Base-by-base conservation (phyloP, 1,140 invertebrate genomes). In the Glossosoma conforme region DNA sequence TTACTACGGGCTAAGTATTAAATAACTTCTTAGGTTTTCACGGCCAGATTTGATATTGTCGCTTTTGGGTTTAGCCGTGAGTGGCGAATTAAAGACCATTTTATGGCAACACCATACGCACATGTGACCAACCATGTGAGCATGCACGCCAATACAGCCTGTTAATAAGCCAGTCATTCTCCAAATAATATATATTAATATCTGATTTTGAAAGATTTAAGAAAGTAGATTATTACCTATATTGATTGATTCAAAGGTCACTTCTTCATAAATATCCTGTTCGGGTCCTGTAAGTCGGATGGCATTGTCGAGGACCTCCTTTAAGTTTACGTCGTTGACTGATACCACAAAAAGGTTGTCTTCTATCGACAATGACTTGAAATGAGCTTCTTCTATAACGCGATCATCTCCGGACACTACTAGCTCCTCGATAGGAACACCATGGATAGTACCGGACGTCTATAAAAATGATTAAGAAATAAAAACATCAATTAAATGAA, bases 311-410 rank as follows among this genome's bases (percentile, higher is more conserved):
- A 61, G 15, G 28, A 67, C 65, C 19, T 58, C 37, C 21, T 65
- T 38, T 13, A 69, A 61, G 2, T 63, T 24, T 21, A 68, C 22
- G 0, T 41, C 54, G 36, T 69, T 62, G 0, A 68, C 18, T 15
- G 41, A 52, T 2, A 60, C 33, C 6, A 65, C 13, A n/a, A 10
- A 24, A 10, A 65, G 46, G 14, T 63, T 40, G 5, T 25, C 4
- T 15, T 36, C 10, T 10, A 68, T 51, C 1, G 48, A 13, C 4
- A 68, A 57, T 6, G 61, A 6, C 30, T 61, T 35, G 18, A 69
- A 67, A 15, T 41, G 24, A 1, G 60, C 53, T 0, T 57, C 50
- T 3, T 52, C 22, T 1, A 68, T 43, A n/a, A 17, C 36, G 9
- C 61, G 58, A 1, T 25, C 20, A 2, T 24, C 32, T 5, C 50